phyloP scores from a whole-genome alignment of 2,113 vertebrate genomes.

The Ophiodon elongatus region DNA sequence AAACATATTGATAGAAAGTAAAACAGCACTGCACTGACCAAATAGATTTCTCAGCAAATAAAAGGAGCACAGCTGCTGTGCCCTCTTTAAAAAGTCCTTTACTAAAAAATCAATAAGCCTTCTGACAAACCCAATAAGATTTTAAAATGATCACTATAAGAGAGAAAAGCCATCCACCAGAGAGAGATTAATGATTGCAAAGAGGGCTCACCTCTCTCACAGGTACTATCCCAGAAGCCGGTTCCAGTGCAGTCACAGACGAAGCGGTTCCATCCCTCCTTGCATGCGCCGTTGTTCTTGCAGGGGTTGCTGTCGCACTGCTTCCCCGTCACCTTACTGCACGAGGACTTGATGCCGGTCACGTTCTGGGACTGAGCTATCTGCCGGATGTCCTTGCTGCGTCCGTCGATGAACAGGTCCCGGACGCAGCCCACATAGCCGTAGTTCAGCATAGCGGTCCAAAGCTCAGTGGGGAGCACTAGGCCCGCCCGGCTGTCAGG shows the following conservation, averaged over 20 bases:
- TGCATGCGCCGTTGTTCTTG: slow-evolving; percentile 92
- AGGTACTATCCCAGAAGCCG: slow-evolving; percentile 94
- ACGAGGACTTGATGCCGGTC: slow-evolving; percentile 92
- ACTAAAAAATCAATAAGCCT: slow-evolving; percentile 37
- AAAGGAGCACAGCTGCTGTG: slow-evolving; percentile 11
- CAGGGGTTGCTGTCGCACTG: slow-evolving; percentile 96
- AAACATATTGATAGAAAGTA: neutral
- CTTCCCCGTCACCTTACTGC: slow-evolving; percentile 89
- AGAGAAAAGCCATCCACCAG: neutral
- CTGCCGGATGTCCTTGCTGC: slow-evolving; percentile 97
- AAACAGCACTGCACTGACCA: slow-evolving; percentile 7
- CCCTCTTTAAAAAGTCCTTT: slow-evolving; percentile 41
- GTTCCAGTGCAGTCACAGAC: slow-evolving; percentile 96
- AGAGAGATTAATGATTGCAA: neutral
- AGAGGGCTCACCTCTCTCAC: slow-evolving; percentile 89
- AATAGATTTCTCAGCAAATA: slow-evolving; percentile 21
- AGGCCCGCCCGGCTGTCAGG: slow-evolving; percentile 92
- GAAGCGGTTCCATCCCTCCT: slow-evolving; percentile 98
- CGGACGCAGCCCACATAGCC: slow-evolving; percentile 97
- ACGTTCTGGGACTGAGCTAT: slow-evolving; percentile 93
- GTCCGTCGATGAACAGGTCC: slow-evolving; percentile 95
- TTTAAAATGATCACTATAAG: slow-evolving; percentile 8
- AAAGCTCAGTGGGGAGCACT: slow-evolving; percentile 95
- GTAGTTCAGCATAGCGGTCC: slow-evolving; percentile 98
- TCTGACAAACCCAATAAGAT: slow-evolving; percentile 29